These are phyloP conservation scores for Rhorus exstirpatorius DNA, from an alignment of 2,888 invertebrate genomes.

Conservation along the genomic window DNA sequence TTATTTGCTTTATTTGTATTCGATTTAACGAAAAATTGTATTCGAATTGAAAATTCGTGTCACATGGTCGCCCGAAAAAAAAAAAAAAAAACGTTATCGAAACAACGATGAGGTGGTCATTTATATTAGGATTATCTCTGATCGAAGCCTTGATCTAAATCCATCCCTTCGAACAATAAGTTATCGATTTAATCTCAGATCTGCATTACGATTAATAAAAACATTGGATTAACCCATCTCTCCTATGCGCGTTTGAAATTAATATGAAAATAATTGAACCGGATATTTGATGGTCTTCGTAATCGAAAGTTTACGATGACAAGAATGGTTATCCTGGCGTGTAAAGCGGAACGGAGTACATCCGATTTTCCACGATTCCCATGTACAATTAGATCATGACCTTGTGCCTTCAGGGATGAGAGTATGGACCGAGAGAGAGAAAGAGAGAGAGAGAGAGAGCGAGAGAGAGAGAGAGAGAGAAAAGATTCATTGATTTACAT, in stretches of 20 bases:
- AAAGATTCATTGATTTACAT: conserved; percentile 55
- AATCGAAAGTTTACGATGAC: conserved; percentile 5
- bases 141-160: no score
- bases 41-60: no score
- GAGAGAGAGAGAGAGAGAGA: conserved; percentile 1
- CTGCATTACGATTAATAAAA: background rate
- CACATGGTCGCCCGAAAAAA: no score
- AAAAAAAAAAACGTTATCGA: no score
- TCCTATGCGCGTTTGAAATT: background rate
- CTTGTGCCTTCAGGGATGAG: conserved; percentile 29
- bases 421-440: conserved; percentile 1
- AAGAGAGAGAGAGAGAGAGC: background rate
- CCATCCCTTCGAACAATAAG: no score
- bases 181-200: no score
- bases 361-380: conserved; percentile 52
- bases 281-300: conserved; percentile 30
- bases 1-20: no score
- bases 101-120: no score
- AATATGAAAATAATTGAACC: conserved; percentile 13
- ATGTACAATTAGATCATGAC: conserved; percentile 56
- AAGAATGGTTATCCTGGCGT: conserved; percentile 9
- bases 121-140: no score
- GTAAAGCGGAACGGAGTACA: conserved; percentile 6
- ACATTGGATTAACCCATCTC: background rate
- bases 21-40: no score